Percentiles rank a stretch among this genome's conserved stretches.
phyloP scores from a whole-genome alignment of 1,140 invertebrate genomes.

The Calycopis cecrops region DNA sequence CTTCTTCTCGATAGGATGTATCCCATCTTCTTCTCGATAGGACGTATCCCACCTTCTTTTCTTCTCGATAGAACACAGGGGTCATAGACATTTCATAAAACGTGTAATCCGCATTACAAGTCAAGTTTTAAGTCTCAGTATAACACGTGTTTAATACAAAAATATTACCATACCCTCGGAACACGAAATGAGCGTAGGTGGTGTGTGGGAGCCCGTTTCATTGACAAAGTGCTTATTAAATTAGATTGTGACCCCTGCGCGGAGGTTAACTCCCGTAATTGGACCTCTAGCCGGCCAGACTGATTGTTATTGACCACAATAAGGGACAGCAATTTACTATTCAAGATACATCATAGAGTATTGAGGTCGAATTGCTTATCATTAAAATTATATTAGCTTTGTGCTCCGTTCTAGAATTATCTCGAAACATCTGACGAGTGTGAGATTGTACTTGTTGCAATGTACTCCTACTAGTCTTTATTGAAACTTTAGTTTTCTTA shows the following conservation, averaged over 20 bases:
- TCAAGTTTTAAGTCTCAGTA: too few species aligned
- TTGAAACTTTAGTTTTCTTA: too few species aligned
- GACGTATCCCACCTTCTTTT: too few species aligned
- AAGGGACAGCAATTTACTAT: slow-evolving; percentile 39
- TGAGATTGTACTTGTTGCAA: too few species aligned
- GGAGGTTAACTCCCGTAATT: slow-evolving; percentile 53
- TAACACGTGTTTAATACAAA: too few species aligned
- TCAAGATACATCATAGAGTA: slow-evolving; percentile 26
- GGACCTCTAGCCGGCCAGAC: slow-evolving; percentile 35
- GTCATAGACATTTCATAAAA: too few species aligned
- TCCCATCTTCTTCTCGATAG: too few species aligned
- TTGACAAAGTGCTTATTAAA: slow-evolving; percentile 40
- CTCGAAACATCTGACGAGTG: too few species aligned
- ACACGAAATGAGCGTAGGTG: slow-evolving; percentile 15
- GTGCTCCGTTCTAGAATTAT: neutral
- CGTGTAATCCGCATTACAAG: too few species aligned
- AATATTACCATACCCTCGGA: neutral
- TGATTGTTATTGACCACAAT: slow-evolving; percentile 32
- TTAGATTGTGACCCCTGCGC: slow-evolving; percentile 57
- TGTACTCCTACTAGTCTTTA: too few species aligned
- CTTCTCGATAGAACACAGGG: too few species aligned
- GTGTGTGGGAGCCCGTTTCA: slow-evolving; percentile 18
- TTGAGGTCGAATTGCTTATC: slow-evolving; percentile 17
- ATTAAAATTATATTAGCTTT: slow-evolving; percentile 3
- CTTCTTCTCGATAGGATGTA: too few species aligned